Evolutionary conservation across 2,113 vertebrate species (phyloP), one percentile per base, ranked within the genome.

Genomic region (Ochotona curzoniae): DNA sequence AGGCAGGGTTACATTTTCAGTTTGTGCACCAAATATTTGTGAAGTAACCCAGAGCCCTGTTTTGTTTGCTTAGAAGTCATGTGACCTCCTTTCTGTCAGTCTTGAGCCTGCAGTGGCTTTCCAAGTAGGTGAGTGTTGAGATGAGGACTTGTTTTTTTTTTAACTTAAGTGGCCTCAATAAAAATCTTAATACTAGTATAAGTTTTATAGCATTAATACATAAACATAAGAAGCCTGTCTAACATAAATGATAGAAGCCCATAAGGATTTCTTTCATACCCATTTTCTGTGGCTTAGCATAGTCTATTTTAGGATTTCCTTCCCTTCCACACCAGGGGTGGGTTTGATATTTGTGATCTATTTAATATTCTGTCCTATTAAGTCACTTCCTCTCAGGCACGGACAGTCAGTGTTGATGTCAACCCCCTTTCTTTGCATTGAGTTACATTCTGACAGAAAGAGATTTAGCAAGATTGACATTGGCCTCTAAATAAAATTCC

Each of bases 1-100:
- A 8, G 2, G 92, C 83, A 71, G 78, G 95, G 70, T 97, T 96
- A 96, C 78, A 47, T 96, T 93, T 94, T 63, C 79, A 89, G 61
- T 84, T 93, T 44, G 28, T 11, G 9, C 70, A 93, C 61, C 91
- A 94, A 91, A 78, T 95, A 83, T 76, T 91, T 96, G 67, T 92
- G 84, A 96, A 82, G 71, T 95, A 87, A 91, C 87, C 60, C 14
- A 5, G 49, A 93, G 49, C 35, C 74, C 49, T 82, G 91, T 83
- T 86, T 94, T 79, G n/a, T 76, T 96, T 96, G 71, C 21, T 81
- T 13, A 4, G 1, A 83, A 63, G 47, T 75, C 69, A 71, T 76
- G 18, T 0, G 8, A 74, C 86, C 73, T 2, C 0, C 0, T 82
- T 84, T 90, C 93, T 94, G 32, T 91, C 84, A 47, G 35, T 94